A percentile compares a stretch with the other conserved stretches of the same genome.
These are phyloP conservation scores for Saccopteryx bilineata DNA, from an alignment of 2,113 vertebrate species.

Conservation along the genomic window DNA sequence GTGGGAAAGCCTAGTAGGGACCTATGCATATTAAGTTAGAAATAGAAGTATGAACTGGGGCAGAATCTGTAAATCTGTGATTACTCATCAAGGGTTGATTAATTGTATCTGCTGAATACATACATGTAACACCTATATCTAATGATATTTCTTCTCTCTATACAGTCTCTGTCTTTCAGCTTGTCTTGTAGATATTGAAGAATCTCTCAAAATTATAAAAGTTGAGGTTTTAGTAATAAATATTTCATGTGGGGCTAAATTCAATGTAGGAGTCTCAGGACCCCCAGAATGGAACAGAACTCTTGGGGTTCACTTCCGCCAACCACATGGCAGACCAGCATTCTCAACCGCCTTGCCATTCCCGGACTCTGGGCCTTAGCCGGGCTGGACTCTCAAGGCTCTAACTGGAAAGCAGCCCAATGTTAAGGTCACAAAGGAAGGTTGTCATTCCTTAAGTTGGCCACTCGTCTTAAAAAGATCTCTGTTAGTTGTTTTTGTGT, in stretches of 20 bases:
- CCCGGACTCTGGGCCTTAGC: no score
- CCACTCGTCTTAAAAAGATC: background rate
- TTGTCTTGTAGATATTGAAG: background rate
- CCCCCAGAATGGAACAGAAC: background rate
- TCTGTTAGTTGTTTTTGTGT: background rate
- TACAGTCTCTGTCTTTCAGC: background rate
- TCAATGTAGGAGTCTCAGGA: background rate
- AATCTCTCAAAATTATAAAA: background rate
- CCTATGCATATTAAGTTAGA: background rate
- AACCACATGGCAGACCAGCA: rapidly evolving
- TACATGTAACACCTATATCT: background rate
- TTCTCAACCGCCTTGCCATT: background rate
- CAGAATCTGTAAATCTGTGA: background rate
- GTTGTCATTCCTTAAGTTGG: background rate
- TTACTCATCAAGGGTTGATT: background rate
- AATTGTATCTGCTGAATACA: background rate
- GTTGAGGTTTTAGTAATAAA: background rate
- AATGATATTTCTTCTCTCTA: background rate
- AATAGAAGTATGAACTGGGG: background rate
- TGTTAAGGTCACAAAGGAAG: background rate
- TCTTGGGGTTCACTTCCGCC: background rate
- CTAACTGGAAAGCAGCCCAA: background rate
- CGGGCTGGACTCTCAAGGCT: background rate
- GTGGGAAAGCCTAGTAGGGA: background rate
- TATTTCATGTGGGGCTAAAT: background rate